Percentiles rank a stretch among this genome's conserved stretches.
Evolutionary conservation across 2,113 vertebrate species (phyloP).

Genomic region (Damaliscus lunatus): DNA sequence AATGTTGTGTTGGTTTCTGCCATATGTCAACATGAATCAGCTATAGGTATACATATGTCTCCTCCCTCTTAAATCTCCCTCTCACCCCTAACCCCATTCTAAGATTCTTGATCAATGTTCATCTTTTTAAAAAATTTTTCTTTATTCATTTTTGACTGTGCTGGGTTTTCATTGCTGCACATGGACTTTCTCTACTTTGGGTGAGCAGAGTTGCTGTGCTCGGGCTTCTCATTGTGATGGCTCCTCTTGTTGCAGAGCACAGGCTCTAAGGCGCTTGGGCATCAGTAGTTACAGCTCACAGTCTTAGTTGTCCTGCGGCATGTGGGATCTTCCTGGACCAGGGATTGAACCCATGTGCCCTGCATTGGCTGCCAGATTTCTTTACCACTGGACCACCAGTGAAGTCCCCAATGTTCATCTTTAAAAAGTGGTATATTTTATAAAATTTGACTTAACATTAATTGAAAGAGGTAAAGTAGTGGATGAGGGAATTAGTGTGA

Average conservation of each 20-base stretch:
- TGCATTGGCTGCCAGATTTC: background rate
- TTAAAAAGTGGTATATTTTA: background rate
- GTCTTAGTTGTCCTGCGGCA: background rate
- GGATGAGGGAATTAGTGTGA: background rate
- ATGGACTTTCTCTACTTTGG: background rate
- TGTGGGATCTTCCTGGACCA: background rate
- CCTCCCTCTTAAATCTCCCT: background rate
- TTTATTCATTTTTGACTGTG: background rate
- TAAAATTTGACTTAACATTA: background rate
- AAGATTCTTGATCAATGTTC: background rate
- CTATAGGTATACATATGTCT: background rate
- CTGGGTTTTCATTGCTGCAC: background rate
- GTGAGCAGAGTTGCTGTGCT: background rate
- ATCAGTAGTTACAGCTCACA: background rate
- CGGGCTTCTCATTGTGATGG: background rate
- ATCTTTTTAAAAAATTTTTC: background rate
- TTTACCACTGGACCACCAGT: background rate
- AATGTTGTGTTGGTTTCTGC: background rate
- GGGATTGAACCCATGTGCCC: background rate
- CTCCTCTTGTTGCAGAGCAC: background rate
- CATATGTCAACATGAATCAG: background rate
- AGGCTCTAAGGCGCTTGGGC: background rate
- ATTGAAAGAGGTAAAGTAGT: background rate
- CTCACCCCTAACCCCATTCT: background rate
- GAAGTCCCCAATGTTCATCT: background rate